Base-by-base conservation (phyloP, 2,888 invertebrate species). In the Calliphora vomitoria region DNA sequence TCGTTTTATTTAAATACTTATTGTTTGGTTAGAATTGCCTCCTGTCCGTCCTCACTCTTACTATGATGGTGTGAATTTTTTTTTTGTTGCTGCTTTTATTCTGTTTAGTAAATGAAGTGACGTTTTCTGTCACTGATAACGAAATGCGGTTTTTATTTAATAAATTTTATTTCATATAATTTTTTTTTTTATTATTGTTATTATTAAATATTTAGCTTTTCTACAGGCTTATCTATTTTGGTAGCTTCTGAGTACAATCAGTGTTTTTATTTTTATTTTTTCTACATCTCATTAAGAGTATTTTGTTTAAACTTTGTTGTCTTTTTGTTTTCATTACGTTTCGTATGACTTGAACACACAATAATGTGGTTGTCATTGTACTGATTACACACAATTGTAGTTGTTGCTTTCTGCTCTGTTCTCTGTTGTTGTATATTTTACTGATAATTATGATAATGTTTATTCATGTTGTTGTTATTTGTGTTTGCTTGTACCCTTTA, bases 391-490 rank as follows among this genome's bases (percentile, higher is more conserved):
- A 68, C 11, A 55, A 5, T 4, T 53, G 18, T 55, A 18, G 20
- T 68, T 62, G 15, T 47, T 13, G 11, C 10, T 55, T 41, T 20
- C 35, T 44, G 10, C 38, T 20, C 66, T 83, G 15, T 25, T 53
- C 50, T 62, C 44, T 72, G 44, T 50, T 62, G 55, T 74, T 74
- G 18, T 78, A 58, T 78, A 58, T 78, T 86, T 69, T 58, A 79
- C 85, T 85, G 85, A 87, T 85, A 79, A 85, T 87, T 79, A 79
- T 82, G 82, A 87, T 87, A 76, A 81, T 44, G 25, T 31, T 41
- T 44, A 6, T 11, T n/a, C 20, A 20, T 64, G 50, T 15, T 66
- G 76, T 75, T 71, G 25, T 50, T 66, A 38, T 5, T 53, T 62
- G 38, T 75, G 60, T 76, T 55, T 75, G 18, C 35, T 68, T 62